Evolutionary conservation across 2,113 vertebrate genomes (phyloP).

Genomic region (Lepidothrix coronata): DNA sequence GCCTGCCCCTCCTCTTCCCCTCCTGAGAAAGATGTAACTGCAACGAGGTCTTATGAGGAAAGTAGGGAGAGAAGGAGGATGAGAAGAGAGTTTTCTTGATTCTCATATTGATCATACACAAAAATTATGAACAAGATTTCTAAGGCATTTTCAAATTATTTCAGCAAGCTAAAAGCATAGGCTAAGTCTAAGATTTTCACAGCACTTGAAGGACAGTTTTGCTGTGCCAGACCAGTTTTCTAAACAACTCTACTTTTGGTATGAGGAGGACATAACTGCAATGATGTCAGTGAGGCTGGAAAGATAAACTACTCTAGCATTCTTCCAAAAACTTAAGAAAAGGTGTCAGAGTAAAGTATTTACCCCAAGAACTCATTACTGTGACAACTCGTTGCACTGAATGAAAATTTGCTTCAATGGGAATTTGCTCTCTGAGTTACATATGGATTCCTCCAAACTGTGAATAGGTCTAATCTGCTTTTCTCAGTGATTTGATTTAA

Average conservation of each 20-base stretch:
- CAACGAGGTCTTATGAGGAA: neutral
- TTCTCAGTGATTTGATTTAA: neutral
- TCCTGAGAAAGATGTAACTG: neutral
- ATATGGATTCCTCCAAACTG: neutral
- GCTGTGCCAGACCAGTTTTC: neutral
- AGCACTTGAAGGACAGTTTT: neutral
- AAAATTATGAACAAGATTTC: neutral
- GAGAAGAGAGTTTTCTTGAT: neutral
- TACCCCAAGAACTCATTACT: neutral
- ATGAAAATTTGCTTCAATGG: neutral
- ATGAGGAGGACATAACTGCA: neutral
- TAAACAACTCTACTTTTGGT: neutral
- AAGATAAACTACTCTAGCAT: neutral
- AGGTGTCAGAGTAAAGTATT: neutral
- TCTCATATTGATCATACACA: neutral
- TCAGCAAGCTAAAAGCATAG: neutral
- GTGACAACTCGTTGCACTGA: neutral
- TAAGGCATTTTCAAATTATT: neutral
- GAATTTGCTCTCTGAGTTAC: neutral
- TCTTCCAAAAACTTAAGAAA: neutral
- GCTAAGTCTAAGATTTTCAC: neutral
- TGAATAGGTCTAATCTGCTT: conserved; percentile 3
- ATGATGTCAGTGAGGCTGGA: neutral
- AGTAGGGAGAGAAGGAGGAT: neutral
- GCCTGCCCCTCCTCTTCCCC: neutral